These are phyloP conservation scores for Hemiprocne comata DNA, from an alignment of 2,113 vertebrate genomes.

Conservation along the genomic window DNA sequence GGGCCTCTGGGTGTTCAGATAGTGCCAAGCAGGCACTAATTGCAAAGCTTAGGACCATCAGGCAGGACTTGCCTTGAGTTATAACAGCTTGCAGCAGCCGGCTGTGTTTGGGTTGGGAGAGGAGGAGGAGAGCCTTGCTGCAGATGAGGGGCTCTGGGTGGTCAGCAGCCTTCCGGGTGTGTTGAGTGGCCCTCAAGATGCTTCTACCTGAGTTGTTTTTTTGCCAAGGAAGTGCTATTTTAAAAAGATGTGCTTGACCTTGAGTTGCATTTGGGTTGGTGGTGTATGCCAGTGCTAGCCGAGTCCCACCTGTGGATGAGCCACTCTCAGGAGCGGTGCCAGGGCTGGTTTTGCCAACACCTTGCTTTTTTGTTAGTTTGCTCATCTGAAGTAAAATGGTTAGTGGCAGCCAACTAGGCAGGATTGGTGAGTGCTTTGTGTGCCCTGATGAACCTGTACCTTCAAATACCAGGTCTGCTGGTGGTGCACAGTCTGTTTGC, in stretches of 20 bases:
- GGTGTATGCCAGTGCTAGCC: not conserved
- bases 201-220: not conserved
- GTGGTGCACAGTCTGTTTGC: not conserved
- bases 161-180: not conserved
- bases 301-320: not conserved
- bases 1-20: not conserved
- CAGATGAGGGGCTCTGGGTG: not conserved
- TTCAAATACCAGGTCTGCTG: not conserved
- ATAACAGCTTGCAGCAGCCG: accelerated
- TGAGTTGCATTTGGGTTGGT: not conserved
- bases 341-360: not conserved
- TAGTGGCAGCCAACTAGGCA: not conserved
- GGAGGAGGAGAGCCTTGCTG: not conserved
- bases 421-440: not conserved
- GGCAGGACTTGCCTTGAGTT: not conserved
- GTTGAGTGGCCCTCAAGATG: not conserved
- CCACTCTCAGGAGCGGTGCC: not conserved
- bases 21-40: not conserved
- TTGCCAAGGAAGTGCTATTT: not conserved
- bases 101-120: not conserved
- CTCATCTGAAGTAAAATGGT: not conserved
- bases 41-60: not conserved
- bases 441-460: not conserved
- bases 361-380: not conserved
- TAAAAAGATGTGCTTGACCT: not conserved